phyloP scores from a whole-genome alignment of 2,113 vertebrate species.

The Nasalis larvatus region DNA sequence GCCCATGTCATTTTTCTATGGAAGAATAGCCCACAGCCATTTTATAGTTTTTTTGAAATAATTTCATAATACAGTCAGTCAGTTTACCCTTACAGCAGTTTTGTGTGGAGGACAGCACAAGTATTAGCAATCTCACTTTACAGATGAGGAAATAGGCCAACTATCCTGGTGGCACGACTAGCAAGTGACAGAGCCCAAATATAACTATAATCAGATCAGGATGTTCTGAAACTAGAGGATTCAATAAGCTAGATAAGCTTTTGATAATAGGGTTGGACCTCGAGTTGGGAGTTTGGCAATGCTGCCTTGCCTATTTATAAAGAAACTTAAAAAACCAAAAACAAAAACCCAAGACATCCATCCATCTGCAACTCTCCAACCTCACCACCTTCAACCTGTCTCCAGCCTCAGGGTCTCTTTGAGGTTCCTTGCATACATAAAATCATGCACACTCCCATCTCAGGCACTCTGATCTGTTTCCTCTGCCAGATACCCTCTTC shows the following conservation, averaged over 20 bases:
- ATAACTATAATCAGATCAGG: neutral
- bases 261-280: neutral
- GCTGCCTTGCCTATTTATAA: neutral
- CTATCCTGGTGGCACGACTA: neutral
- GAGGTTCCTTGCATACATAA: fast-evolving
- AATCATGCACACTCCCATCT: fast-evolving
- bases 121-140: neutral
- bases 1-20: neutral
- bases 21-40: neutral
- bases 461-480: too few relatives aligned
- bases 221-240: neutral
- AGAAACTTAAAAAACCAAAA: neutral
- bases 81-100: neutral
- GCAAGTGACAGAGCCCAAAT: neutral
- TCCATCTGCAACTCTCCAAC: neutral
- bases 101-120: neutral
- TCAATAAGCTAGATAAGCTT: neutral
- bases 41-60: neutral
- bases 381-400: too few relatives aligned
- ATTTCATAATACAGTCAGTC: neutral
- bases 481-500: neutral
- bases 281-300: neutral
- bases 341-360: neutral
- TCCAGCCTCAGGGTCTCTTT: neutral
- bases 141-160: neutral